A percentile compares a stretch with the other conserved stretches of the same genome.
These are phyloP conservation scores for Mallateleia sp. DNA, from an alignment of 2,888 invertebrate genomes.

Conservation along the genomic window DNA sequence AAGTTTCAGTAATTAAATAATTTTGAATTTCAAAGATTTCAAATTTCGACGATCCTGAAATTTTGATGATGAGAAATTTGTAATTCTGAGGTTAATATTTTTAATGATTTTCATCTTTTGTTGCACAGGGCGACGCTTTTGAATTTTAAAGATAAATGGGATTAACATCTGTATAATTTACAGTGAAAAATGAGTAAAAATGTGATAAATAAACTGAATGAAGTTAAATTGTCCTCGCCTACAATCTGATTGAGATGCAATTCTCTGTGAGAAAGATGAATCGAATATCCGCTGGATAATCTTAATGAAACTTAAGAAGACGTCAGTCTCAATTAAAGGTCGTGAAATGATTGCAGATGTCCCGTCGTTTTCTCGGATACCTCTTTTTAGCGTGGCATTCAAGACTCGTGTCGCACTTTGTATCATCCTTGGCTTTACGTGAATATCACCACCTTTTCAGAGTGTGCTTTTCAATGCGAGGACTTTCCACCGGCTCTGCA, in stretches of 20 bases:
- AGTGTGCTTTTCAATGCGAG: conserved; percentile 62
- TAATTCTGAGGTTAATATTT: no score
- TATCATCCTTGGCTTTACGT: conserved; percentile 65
- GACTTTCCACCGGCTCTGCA: conserved; percentile 65
- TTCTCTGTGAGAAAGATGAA: conserved; percentile 8
- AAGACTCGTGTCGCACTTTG: conserved; percentile 56
- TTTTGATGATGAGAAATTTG: no score
- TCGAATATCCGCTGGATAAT: conserved; percentile 25
- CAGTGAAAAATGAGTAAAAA: neutral
- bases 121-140: no score
- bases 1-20: no score
- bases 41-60: no score
- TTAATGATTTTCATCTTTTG: no score
- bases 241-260: neutral
- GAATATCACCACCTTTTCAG: conserved; percentile 65
- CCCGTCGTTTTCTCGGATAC: neutral
- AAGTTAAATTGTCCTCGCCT: neutral
- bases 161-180: no score
- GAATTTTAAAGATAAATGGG: no score
- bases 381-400: conserved; percentile 46
- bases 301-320: conserved; percentile 37
- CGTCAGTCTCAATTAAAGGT: conserved; percentile 53
- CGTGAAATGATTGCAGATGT: conserved; percentile 22
- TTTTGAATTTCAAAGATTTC: no score
- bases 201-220: neutral